Evolutionary conservation across 2,113 vertebrate species (phyloP).

Genomic region (Ceyx cyanopectus): DNA sequence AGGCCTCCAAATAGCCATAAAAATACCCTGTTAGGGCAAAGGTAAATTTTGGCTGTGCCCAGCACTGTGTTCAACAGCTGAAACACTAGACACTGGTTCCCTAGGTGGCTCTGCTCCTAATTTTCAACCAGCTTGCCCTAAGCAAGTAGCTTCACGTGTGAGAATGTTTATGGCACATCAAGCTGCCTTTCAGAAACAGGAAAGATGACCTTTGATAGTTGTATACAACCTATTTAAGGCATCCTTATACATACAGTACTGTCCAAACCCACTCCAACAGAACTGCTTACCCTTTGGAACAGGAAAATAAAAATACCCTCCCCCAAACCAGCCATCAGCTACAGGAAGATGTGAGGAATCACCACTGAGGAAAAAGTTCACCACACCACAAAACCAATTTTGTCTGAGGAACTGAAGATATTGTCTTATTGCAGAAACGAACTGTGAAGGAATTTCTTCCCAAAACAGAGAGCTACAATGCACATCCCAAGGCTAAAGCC

Average conservation of each 20-base stretch:
- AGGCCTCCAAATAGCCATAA: conserved; percentile 48
- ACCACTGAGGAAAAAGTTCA: neutral
- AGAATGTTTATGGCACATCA: conserved; percentile 58
- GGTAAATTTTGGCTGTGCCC: conserved; percentile 46
- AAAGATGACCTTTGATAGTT: conserved; percentile 20
- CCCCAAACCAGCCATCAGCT: neutral
- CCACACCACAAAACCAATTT: neutral
- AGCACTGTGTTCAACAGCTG: conserved; percentile 16
- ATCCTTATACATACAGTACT: conserved; percentile 33
- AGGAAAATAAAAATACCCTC: neutral
- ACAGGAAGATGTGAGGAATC: neutral
- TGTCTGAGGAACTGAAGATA: conserved; percentile 35
- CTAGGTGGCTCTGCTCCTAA: conserved; percentile 49
- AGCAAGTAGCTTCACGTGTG: neutral
- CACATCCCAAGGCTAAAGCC: neutral
- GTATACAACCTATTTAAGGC: conserved; percentile 45
- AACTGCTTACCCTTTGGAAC: conserved; percentile 4
- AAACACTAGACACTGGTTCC: conserved; percentile 28
- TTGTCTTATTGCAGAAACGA: conserved; percentile 61
- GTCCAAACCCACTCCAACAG: conserved; percentile 42
- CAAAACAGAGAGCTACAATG: neutral
- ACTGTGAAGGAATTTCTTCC: neutral
- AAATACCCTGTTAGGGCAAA: conserved; percentile 30
- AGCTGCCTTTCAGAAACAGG: conserved; percentile 6
- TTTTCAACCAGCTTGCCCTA: conserved; percentile 56